A percentile compares a stretch with the other conserved stretches of the same genome.
These are phyloP conservation scores for Tinea semifulvella DNA, from an alignment of 2,888 invertebrate genomes.

Conservation along the genomic window DNA sequence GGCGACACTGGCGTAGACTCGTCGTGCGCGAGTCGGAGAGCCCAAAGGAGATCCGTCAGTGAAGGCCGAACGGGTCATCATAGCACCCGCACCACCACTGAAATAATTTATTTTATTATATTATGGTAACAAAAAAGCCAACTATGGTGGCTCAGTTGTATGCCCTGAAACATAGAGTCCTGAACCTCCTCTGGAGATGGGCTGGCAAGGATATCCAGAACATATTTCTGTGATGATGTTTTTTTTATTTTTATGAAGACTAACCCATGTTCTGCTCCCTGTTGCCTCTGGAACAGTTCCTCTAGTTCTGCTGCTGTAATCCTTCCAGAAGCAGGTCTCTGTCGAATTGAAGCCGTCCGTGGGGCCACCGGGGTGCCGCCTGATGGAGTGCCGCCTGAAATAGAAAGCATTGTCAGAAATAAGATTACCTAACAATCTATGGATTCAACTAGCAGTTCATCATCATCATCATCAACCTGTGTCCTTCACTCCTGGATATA, in stretches of 20 bases:
- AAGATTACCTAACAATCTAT: too few species aligned
- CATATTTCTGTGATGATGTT: neutral
- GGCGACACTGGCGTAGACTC: conserved; percentile 92
- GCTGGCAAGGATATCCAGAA: neutral
- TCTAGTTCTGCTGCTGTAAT: conserved; percentile 93
- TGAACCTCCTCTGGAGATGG: too few species aligned
- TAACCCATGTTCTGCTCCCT: conserved; percentile 57
- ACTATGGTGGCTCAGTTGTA: too few species aligned
- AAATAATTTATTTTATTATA: too few species aligned
- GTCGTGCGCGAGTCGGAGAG: conserved; percentile 71
- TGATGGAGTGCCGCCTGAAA: conserved; percentile 40
- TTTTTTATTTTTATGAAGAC: neutral
- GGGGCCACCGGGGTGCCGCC: conserved; percentile 75
- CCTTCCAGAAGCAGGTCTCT: conserved; percentile 85
- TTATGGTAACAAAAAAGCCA: too few species aligned
- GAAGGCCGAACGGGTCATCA: conserved; percentile 82
- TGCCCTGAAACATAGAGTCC: too few species aligned
- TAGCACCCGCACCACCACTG: conserved; percentile 49
- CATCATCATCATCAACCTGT: too few species aligned
- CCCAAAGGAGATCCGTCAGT: conserved; percentile 68
- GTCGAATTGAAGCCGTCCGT: conserved; percentile 91
- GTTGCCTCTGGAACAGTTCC: conserved; percentile 90
- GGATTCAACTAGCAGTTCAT: too few species aligned
- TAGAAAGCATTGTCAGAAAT: too few species aligned
- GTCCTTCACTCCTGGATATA: too few species aligned